Conservation (phyloP, 2,113 vertebrate species). For the Chauna torquata region DNA sequence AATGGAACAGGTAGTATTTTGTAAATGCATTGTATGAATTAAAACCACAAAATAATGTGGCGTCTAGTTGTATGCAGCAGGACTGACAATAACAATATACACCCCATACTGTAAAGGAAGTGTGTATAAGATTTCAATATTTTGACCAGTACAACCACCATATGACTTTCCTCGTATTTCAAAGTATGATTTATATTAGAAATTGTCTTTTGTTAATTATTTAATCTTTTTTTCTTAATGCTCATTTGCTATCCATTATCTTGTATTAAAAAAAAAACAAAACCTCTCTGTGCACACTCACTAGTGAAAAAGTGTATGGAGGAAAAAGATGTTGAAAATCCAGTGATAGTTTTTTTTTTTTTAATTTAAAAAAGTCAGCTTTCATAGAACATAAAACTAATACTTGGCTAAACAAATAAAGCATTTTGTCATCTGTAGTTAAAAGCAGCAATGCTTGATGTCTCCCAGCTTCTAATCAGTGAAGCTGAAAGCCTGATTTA, state of each 20-base stretch:
- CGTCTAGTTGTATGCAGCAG: background rate
- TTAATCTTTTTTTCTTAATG: background rate
- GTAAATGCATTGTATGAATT: background rate
- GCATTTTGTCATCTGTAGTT: background rate
- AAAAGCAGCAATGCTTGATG: background rate
- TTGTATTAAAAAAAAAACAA: rapidly evolving
- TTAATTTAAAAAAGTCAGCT: background rate
- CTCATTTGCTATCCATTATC: background rate
- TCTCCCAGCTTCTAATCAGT: background rate
- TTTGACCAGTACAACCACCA: background rate
- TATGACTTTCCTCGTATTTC: background rate
- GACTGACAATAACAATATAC: background rate
- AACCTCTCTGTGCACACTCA: background rate
- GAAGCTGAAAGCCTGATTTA: background rate
- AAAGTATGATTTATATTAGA: background rate
- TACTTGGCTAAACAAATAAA: background rate
- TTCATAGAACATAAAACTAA: background rate
- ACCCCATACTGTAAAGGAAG: background rate
- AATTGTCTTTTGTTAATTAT: background rate
- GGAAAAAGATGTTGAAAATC: background rate
- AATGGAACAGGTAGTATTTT: background rate
- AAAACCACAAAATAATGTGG: background rate
- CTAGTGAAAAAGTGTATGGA: background rate
- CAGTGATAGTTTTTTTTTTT: background rate
- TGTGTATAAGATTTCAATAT: background rate